phyloP scores from a whole-genome alignment of 1,140 invertebrate species.

The Nautilus pompilius region DNA sequence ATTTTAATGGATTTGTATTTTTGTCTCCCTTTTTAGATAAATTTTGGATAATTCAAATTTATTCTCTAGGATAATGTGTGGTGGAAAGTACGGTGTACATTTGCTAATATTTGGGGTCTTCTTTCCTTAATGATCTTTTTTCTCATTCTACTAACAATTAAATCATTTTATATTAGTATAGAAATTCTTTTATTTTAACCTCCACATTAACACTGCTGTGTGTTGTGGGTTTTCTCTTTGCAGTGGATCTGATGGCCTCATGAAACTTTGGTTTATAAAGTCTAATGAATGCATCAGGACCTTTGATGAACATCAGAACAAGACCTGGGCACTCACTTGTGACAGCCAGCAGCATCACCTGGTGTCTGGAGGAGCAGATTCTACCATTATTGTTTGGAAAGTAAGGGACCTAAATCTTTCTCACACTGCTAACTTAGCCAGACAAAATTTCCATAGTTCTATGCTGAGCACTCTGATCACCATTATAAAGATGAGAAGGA shows the following conservation, averaged over 20 bases:
- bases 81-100: no score
- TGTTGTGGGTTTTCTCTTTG: conserved; percentile 6
- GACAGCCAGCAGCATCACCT: conserved; percentile 66
- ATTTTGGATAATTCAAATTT: no score
- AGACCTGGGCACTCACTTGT: conserved; percentile 79
- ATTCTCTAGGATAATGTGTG: no score
- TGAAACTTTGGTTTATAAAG: conserved; percentile 89
- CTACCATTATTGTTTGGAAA: conserved; percentile 78
- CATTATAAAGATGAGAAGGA: no score
- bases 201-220: neutral
- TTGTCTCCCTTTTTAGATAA: no score
- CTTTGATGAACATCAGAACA: conserved; percentile 79
- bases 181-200: neutral
- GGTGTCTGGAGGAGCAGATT: conserved; percentile 87
- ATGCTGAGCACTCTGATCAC: no score
- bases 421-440: no score
- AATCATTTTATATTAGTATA: neutral
- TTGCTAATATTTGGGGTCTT: no score
- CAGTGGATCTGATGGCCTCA: conserved; percentile 80
- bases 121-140: neutral
- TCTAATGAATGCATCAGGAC: conserved; percentile 80
- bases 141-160: neutral
- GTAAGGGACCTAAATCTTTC: conserved; percentile 21
- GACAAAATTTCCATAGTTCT: no score
- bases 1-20: no score